Evolutionary conservation across 2,888 invertebrate genomes (phyloP).

Genomic region (Unio delphinus): DNA sequence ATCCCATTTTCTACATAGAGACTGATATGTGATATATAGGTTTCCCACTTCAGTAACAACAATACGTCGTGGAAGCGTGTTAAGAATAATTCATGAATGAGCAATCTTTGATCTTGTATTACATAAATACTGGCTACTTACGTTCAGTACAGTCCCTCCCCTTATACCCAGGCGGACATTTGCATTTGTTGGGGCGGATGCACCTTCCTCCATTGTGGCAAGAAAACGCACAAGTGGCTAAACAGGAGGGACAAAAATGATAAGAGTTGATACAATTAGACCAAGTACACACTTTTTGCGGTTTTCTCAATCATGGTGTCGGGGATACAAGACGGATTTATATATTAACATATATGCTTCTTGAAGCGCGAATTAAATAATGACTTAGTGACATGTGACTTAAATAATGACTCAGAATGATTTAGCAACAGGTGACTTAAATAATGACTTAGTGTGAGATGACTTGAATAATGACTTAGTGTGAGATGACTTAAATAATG

Average conservation of each 20-base stretch:
- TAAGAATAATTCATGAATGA: not conserved
- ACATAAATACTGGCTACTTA: constrained; percentile 72
- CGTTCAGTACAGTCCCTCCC: constrained; percentile 92
- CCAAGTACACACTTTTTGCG: not conserved
- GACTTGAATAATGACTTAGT: too few species aligned
- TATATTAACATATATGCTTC: not conserved
- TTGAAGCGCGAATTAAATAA: too few species aligned
- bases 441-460: too few species aligned
- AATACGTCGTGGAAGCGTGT: not conserved
- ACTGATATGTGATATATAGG: too few species aligned
- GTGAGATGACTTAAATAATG: too few species aligned
- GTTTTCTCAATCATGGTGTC: not conserved
- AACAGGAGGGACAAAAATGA: constrained; percentile 44
- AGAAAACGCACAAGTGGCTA: constrained; percentile 91
- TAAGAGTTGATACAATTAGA: not conserved
- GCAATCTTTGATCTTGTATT: not conserved
- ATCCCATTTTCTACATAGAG: too few species aligned
- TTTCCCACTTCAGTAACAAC: too few species aligned
- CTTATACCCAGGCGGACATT: constrained; percentile 91
- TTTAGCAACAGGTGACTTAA: too few species aligned
- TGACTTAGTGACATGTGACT: too few species aligned
- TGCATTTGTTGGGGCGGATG: constrained; percentile 93
- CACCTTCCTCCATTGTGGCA: constrained; percentile 96
- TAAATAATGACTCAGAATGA: too few species aligned
- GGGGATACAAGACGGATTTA: not conserved